phyloP scores from a whole-genome alignment of 2,113 vertebrate genomes.

The Lycaon pictus region DNA sequence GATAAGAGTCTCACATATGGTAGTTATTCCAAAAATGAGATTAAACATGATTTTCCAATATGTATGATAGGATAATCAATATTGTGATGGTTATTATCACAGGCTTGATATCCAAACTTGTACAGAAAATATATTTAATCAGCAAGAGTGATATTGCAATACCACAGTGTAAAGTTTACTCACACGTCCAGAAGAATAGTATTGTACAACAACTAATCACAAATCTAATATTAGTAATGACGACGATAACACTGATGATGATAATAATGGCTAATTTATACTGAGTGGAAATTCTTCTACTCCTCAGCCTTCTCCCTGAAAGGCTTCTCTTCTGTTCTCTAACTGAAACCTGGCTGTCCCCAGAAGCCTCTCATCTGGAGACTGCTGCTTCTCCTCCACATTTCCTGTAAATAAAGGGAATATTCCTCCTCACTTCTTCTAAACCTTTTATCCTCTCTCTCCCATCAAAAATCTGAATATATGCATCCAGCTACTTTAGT shows the following conservation, averaged over 20 bases:
- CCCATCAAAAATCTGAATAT: conserved; percentile 1
- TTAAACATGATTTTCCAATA: conserved; percentile 37
- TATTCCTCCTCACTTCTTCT: not conserved
- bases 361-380: conserved; percentile 12
- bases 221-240: not conserved
- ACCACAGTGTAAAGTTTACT: not conserved
- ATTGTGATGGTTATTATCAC: conserved; percentile 29
- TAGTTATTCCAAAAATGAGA: conserved; percentile 8
- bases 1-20: not conserved
- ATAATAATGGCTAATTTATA: not conserved
- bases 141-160: not conserved
- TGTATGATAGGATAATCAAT: not conserved
- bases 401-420: not conserved
- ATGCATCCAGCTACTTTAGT: not conserved
- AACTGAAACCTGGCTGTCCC: not conserved
- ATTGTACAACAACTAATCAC: not conserved
- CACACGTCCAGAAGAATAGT: not conserved
- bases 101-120: not conserved
- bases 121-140: conserved; percentile 48
- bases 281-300: not conserved
- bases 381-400: not conserved
- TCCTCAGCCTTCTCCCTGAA: not conserved
- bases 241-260: not conserved
- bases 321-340: not conserved
- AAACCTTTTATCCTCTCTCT: not conserved